Percentiles rank a stretch among this genome's conserved stretches.
Evolutionary conservation across 64 coral and sea anemone species (phyloP).

Genomic region (Actinia equina): DNA sequence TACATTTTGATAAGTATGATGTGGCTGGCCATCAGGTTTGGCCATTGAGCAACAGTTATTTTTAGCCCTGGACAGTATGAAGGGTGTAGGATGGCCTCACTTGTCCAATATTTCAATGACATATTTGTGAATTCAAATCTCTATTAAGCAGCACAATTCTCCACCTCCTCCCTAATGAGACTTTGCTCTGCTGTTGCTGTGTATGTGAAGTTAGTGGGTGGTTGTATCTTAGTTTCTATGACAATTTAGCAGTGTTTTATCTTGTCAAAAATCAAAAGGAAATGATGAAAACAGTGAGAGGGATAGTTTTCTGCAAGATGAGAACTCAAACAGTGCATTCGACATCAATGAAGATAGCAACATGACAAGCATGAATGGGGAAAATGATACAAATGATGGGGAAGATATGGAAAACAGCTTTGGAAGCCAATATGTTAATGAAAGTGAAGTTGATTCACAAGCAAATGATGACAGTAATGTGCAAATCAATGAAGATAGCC

Average conservation of each 20-base stretch:
- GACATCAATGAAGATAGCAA: constrained; percentile 73
- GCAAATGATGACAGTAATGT: constrained; percentile 37
- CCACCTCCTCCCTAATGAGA: no score
- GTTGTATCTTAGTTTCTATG: no score
- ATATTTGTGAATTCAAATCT: no score
- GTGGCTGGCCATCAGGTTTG: no score
- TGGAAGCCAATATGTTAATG: constrained; percentile 60
- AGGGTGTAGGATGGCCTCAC: no score
- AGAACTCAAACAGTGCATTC: constrained; percentile 60
- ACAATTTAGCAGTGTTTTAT: not conserved
- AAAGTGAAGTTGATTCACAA: constrained; percentile 47
- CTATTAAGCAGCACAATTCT: no score
- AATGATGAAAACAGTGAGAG: constrained; percentile 50
- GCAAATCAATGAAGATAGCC: constrained; percentile 37
- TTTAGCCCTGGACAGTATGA: no score
- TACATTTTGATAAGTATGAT: no score
- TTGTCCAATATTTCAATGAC: no score
- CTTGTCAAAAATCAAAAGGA: constrained; percentile 7
- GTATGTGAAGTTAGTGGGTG: no score
- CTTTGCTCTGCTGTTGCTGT: no score
- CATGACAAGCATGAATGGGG: constrained; percentile 53
- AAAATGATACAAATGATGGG: constrained; percentile 57
- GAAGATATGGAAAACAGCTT: constrained; percentile 69
- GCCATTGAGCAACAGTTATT: no score
- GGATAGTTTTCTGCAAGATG: constrained; percentile 44